Conservation (phyloP, 1,140 invertebrate genomes). For the Drosophila kepulauana region DNA sequence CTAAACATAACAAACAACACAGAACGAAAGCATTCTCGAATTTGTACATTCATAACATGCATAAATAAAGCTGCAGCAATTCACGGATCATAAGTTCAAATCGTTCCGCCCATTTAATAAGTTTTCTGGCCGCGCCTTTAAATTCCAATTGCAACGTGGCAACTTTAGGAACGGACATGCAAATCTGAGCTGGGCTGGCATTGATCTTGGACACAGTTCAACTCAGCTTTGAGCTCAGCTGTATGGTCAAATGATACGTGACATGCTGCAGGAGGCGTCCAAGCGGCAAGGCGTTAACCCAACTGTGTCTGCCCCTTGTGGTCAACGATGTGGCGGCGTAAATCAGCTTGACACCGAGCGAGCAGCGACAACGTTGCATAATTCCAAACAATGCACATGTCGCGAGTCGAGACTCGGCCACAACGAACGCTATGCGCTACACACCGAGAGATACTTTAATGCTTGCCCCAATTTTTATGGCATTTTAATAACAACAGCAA, state of each 20-base stretch:
- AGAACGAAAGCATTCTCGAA: constrained; percentile 5
- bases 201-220: constrained; percentile 42
- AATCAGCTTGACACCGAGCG: constrained; percentile 61
- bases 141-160: constrained; percentile 25
- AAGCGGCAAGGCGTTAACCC: constrained; percentile 57
- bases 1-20: constrained; percentile 85
- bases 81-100: constrained; percentile 42
- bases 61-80: constrained; percentile 42
- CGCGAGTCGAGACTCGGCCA: not conserved
- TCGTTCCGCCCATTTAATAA: constrained; percentile 26
- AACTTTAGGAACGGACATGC: constrained; percentile 28
- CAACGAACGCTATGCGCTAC: not conserved
- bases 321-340: constrained; percentile 68
- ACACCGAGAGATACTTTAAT: constrained; percentile 29
- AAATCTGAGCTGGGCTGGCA: constrained; percentile 40
- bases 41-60: not conserved
- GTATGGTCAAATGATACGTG: constrained; percentile 31
- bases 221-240: constrained; percentile 48
- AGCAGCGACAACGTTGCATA: constrained; percentile 51
- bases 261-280: constrained; percentile 59
- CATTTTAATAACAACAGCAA: constrained; percentile 71
- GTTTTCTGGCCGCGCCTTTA: constrained; percentile 14
- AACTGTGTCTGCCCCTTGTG: not conserved
- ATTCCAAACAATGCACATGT: constrained; percentile 57
- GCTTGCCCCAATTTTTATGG: constrained; percentile 75